Base-by-base conservation (phyloP, 2,888 invertebrate genomes). In the Drosophila neotestacea region DNA sequence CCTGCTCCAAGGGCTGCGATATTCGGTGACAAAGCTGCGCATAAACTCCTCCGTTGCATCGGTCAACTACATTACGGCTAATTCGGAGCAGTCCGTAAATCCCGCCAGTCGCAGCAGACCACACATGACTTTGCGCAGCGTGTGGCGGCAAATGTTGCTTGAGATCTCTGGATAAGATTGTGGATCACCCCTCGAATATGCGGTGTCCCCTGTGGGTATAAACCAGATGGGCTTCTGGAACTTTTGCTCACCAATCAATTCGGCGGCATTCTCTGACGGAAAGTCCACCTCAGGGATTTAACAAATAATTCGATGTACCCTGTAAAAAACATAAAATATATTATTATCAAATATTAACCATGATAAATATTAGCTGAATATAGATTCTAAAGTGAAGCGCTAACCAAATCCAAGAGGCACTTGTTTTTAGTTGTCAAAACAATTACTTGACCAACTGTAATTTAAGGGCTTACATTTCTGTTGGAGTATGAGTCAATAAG, bases 221-320 rank as follows among this genome's bases (percentile, higher is more conserved):
- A 92, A 92, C 92, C 92, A 92, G 10, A 92, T 88, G 4, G 92
- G 92, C 44, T 92, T 92, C 4, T 87, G 82, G 46, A 92, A 92
- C 77, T 91, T 91, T 22, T 91, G 90, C 51, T 91, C 89, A 34
- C 81, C 83, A 1, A 91, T 84, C 56, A 92, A 82, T 67, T 92
- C 90, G 11, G 91, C 90, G 0, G 91, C 90, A 65, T 91, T 92
- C 65, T 92, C 92, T 0, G 91, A 90, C 1, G 92, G 92, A 58
- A 92, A 92, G 61, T 92, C 91, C 4, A 92, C 91, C 72, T 92
- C 91, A 4, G 6, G 92, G 92, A 74, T 92, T 92, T 0, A 92
- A 70, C 11, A n/a, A n/a, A n/a, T n/a, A n/a, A n/a, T n/a, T n/a
- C n/a, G n/a, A n/a, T n/a, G n/a, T n/a, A 92, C 92, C 92, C 92